These are phyloP conservation scores for Pantherophis guttatus DNA, from an alignment of 2,113 vertebrate species.

Conservation along the genomic window DNA sequence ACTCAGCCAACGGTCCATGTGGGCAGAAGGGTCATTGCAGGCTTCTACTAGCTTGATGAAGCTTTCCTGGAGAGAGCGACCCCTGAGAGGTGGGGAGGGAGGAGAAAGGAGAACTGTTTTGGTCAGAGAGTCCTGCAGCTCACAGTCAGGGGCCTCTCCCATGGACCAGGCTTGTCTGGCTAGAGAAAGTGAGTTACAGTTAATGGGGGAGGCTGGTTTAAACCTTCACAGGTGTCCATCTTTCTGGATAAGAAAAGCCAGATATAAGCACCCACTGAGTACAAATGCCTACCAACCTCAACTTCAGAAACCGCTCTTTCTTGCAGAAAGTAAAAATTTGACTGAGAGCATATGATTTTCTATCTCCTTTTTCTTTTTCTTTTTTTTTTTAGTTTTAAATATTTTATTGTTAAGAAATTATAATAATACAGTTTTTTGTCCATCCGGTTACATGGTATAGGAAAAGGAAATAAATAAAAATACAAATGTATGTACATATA, in stretches of 20 bases:
- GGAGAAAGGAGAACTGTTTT: background rate
- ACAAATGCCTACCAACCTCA: background rate
- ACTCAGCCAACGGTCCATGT: conserved; percentile 82
- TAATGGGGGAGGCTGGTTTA: background rate
- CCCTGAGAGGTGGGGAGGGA: conserved; percentile 56
- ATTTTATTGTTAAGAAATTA: too few relatives aligned
- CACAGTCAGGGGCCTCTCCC: background rate
- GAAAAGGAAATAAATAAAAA: too few relatives aligned
- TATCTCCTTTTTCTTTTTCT: background rate
- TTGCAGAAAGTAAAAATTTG: too few relatives aligned
- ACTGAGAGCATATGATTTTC: background rate
- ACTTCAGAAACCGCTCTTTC: background rate
- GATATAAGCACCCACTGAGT: background rate
- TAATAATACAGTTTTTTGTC: too few relatives aligned
- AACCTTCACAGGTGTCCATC: background rate
- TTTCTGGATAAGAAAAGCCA: background rate
- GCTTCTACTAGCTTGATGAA: conserved; percentile 76
- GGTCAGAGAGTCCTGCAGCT: background rate
- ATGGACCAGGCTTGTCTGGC: background rate
- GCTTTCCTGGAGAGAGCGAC: conserved; percentile 81
- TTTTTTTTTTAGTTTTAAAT: too few relatives aligned
- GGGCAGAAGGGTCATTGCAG: conserved; percentile 68
- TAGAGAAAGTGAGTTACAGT: background rate
- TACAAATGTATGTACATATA: too few relatives aligned
- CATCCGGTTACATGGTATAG: too few relatives aligned